Percentiles rank a stretch among this genome's conserved stretches.
These are phyloP conservation scores for Tenthredo scrophulariae DNA, from an alignment of 2,888 invertebrate species.

Conservation along the genomic window DNA sequence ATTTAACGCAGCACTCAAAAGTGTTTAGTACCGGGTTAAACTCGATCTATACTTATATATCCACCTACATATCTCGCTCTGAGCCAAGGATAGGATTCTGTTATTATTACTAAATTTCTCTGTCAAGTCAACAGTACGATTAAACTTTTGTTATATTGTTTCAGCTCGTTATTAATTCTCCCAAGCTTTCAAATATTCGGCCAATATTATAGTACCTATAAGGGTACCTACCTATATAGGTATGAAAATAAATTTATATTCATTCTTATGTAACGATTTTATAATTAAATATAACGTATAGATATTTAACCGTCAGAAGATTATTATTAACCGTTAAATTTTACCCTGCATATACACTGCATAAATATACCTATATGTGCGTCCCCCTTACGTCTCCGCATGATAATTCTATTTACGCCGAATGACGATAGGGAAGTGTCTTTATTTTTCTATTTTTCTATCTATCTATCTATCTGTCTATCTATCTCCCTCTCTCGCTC, in stretches of 20 bases:
- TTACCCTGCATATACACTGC: not conserved
- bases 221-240: too few species aligned
- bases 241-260: not conserved
- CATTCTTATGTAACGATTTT: not conserved
- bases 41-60: not conserved
- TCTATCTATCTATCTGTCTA: too few species aligned
- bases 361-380: too few species aligned
- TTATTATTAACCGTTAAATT: not conserved
- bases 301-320: not conserved
- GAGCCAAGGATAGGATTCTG: not conserved
- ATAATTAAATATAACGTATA: not conserved
- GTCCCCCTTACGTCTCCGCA: too few species aligned
- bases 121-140: not conserved
- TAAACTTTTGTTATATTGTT: not conserved
- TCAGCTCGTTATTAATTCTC: not conserved
- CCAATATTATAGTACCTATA: not conserved
- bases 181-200: not conserved
- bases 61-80: not conserved
- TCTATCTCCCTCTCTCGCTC: too few species aligned
- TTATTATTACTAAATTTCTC: not conserved
- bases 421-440: not conserved
- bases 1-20: conserved; percentile 39
- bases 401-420: not conserved
- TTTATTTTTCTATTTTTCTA: not conserved
- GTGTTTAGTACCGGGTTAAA: conserved; percentile 21